Evolutionary conservation across 1,140 invertebrate genomes (phyloP).

Genomic region (Hirudo medicinalis): DNA sequence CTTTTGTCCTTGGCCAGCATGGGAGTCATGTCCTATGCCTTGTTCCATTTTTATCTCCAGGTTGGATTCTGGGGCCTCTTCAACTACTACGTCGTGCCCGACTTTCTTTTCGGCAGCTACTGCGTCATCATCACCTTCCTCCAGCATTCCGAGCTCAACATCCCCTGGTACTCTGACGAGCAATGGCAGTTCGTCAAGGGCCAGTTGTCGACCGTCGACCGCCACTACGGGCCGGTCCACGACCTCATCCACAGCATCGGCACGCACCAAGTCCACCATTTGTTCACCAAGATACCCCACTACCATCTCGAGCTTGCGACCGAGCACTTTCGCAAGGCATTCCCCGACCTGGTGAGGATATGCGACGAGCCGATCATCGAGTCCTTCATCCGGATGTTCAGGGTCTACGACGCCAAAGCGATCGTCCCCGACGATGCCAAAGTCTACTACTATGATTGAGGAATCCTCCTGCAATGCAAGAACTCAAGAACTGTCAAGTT

Average conservation of each 20-base stretch:
- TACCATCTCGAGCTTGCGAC: constrained; percentile 36
- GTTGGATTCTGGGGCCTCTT: constrained; percentile 23
- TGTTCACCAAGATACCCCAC: constrained; percentile 37
- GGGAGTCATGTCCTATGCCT: constrained; percentile 23
- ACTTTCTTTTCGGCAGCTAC: constrained; percentile 31
- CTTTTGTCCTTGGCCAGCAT: constrained; percentile 26
- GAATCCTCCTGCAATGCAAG: too few species aligned
- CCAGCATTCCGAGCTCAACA: constrained; percentile 32
- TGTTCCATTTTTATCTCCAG: constrained; percentile 22
- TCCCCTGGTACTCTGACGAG: constrained; percentile 32
- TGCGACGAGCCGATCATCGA: constrained; percentile 19
- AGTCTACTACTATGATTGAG: neutral
- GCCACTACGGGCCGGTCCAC: constrained; percentile 35
- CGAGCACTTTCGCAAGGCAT: constrained; percentile 20
- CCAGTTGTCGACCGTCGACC: constrained; percentile 38
- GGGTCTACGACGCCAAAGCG: constrained; percentile 15
- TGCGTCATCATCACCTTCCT: constrained; percentile 36
- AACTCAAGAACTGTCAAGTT: too few species aligned
- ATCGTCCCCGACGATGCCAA: constrained; percentile 14
- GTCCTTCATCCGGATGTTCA: constrained; percentile 21
- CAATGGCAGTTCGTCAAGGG: constrained; percentile 34
- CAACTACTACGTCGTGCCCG: constrained; percentile 34
- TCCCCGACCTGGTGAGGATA: constrained; percentile 21
- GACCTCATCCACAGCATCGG: constrained; percentile 34
- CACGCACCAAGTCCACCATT: constrained; percentile 36